Conservation (phyloP, 2,888 invertebrate species). For the Aporophyla nigra region DNA sequence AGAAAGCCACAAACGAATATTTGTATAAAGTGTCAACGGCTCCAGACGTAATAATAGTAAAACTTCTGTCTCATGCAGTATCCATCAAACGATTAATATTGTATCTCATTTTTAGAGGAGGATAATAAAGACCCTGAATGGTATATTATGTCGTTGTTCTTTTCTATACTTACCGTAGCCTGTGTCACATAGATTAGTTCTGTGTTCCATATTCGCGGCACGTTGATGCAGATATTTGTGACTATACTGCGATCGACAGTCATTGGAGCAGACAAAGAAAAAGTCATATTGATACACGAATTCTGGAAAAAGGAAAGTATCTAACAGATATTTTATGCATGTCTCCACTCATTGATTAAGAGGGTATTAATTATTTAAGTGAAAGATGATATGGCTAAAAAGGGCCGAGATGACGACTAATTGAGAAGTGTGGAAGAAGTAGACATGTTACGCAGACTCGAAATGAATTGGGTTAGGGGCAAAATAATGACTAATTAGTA, state of each 20-base stretch:
- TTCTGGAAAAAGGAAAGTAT: background rate
- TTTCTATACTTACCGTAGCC: conserved; percentile 14
- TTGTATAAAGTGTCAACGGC: background rate
- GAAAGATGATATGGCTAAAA: background rate
- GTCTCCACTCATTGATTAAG: background rate
- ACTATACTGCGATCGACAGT: conserved; percentile 22
- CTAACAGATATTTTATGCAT: background rate
- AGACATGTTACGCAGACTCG: no score
- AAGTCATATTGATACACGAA: no score
- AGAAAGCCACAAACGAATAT: background rate
- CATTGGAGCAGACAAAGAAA: conserved; percentile 17
- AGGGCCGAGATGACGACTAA: background rate
- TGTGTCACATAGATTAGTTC: conserved; percentile 53
- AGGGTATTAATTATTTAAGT: no score
- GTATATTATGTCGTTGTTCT: background rate
- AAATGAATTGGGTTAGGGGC: no score
- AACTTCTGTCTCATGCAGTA: no score
- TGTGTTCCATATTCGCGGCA: conserved; percentile 49
- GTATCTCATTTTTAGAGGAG: background rate
- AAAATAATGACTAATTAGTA: background rate
- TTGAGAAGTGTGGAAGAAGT: background rate
- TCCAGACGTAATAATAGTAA: no score
- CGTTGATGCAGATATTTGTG: conserved; percentile 49
- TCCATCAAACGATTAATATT: background rate
- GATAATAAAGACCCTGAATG: background rate